Percentiles rank a stretch among this genome's conserved stretches.
Conservation (phyloP, 2,797 vertebrate species). For the Percopsis omiscomaycus region DNA sequence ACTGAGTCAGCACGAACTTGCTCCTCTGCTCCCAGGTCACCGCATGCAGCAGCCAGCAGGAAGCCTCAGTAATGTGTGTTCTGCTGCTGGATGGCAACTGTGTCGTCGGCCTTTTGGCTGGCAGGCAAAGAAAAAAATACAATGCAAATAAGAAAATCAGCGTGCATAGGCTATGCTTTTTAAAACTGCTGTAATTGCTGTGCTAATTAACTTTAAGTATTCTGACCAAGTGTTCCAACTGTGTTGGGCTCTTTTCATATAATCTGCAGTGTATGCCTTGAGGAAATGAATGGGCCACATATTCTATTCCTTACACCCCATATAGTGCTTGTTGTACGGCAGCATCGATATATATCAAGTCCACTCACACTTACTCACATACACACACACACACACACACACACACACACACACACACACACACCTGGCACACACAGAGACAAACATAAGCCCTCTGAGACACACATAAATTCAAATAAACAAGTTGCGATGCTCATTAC, state of each 20-base stretch:
- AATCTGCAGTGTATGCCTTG: neutral
- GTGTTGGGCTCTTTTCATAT: slow-evolving; percentile 20
- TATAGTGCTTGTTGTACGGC: too few species aligned
- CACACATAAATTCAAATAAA: too few species aligned
- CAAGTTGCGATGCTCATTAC: slow-evolving; percentile 3
- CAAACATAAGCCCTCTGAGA: neutral
- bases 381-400: slow-evolving; percentile 22
- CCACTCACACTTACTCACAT: slow-evolving; percentile 14
- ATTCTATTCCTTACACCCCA: slow-evolving; percentile 13
- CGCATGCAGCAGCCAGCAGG: slow-evolving; percentile 58
- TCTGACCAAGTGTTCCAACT: slow-evolving; percentile 25
- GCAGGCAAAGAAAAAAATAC: slow-evolving; percentile 24
- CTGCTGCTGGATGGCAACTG: slow-evolving; percentile 54
- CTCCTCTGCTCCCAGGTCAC: slow-evolving; percentile 64
- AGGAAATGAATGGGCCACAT: slow-evolving; percentile 21
- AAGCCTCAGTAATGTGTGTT: slow-evolving; percentile 52
- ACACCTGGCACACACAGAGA: neutral
- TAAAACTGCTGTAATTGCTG: slow-evolving; percentile 15
- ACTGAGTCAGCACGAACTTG: slow-evolving; percentile 62
- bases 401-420: slow-evolving; percentile 30
- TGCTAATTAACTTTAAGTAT: slow-evolving; percentile 26
- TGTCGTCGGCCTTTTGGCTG: slow-evolving; percentile 68
- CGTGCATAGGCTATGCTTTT: slow-evolving; percentile 16
- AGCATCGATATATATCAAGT: neutral
- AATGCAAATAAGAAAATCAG: slow-evolving; percentile 19